A percentile compares a stretch with the other conserved stretches of the same genome.
These are phyloP conservation scores for Bembecia ichneumoniformis DNA, from an alignment of 2,888 invertebrate genomes.

Conservation along the genomic window DNA sequence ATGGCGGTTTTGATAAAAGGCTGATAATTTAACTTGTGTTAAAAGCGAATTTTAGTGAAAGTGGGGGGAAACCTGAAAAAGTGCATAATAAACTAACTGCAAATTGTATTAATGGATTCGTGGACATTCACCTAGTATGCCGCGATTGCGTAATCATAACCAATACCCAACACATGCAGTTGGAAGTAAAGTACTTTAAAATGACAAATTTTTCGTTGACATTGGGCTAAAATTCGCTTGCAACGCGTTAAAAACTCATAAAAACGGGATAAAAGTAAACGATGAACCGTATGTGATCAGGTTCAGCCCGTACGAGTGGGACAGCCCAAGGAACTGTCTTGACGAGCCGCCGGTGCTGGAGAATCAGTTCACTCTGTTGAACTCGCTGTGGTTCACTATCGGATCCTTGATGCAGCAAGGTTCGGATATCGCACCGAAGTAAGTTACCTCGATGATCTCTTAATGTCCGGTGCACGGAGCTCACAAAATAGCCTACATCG, in stretches of 20 bases:
- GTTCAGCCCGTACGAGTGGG: constrained; percentile 95
- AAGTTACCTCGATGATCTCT: constrained; percentile 58
- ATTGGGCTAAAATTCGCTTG: neutral
- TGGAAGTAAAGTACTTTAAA: neutral
- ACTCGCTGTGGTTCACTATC: constrained; percentile 96
- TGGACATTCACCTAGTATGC: neutral
- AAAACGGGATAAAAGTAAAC: constrained; percentile 17
- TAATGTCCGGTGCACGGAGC: neutral
- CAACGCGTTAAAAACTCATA: neutral
- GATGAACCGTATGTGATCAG: constrained; percentile 72
- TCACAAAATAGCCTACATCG: neutral
- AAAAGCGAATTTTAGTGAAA: constrained; percentile 1
- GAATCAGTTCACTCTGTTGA: constrained; percentile 92
- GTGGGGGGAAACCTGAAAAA: neutral
- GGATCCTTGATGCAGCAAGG: constrained; percentile 94
- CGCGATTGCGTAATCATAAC: neutral
- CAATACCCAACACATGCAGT: neutral
- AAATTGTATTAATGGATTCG: neutral
- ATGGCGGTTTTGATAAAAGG: neutral
- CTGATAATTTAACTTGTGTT: constrained; percentile 5
- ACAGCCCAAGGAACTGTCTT: constrained; percentile 88
- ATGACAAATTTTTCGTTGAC: neutral
- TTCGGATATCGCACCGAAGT: constrained; percentile 93
- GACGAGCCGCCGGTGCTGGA: constrained; percentile 88
- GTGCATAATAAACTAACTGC: neutral